Evolutionary conservation across 2,888 invertebrate species (phyloP).

Genomic region (Polydesmus complanatus): DNA sequence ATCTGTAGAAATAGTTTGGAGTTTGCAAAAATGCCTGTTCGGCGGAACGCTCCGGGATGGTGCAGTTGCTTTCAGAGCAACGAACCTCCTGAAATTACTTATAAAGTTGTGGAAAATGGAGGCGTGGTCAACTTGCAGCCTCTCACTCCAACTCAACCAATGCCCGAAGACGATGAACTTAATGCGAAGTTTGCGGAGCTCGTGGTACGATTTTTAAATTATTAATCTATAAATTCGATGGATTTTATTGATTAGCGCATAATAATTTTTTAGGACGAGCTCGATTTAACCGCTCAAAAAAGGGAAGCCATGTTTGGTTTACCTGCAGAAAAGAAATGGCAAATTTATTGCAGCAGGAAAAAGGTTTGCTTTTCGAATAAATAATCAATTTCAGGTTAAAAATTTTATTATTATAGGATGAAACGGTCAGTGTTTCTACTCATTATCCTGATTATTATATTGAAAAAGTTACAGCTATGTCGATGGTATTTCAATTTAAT

Average conservation of each 20-base stretch:
- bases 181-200: constrained; percentile 88
- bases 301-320: constrained; percentile 86
- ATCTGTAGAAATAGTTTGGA: constrained; percentile 16
- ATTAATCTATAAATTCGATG: neutral
- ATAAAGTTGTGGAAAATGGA: constrained; percentile 82
- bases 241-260: neutral
- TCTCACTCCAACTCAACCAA: constrained; percentile 75
- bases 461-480: constrained; percentile 66
- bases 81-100: constrained; percentile 89
- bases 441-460: constrained; percentile 72
- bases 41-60: constrained; percentile 20
- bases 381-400: neutral
- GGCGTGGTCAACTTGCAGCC: constrained; percentile 73
- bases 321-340: constrained; percentile 92
- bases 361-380: constrained; percentile 30
- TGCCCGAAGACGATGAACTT: constrained; percentile 83
- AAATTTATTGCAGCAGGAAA: constrained; percentile 81
- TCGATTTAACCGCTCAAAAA: constrained; percentile 84
- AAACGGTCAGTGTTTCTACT: constrained; percentile 27
- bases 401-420: constrained; percentile 23
- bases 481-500: too few relatives aligned
- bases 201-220: constrained; percentile 49
- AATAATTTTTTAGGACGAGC: constrained; percentile 53
- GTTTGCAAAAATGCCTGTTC: constrained; percentile 19
- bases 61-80: constrained; percentile 42